Conservation (phyloP, 2,113 vertebrate genomes). For the Uropsilus gracilis region DNA sequence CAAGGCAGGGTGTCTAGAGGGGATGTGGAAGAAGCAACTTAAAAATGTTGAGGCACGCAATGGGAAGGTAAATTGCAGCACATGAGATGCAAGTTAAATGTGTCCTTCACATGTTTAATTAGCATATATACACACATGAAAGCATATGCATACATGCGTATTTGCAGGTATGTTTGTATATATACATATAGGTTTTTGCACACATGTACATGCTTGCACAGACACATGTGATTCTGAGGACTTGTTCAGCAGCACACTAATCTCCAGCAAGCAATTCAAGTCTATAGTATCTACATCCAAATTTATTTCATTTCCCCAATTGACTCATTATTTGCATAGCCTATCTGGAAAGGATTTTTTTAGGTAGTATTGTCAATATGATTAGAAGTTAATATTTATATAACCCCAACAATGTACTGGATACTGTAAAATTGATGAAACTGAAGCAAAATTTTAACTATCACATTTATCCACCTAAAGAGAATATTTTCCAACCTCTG, state of each 20-base stretch:
- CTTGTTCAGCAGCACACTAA: background rate
- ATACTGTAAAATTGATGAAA: conserved; percentile 47
- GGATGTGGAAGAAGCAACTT: background rate
- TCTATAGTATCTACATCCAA: background rate
- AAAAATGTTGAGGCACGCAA: background rate
- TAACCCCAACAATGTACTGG: conserved; percentile 18
- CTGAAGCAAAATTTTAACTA: background rate
- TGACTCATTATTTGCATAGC: conserved; percentile 58
- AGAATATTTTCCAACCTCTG: conserved; percentile 59
- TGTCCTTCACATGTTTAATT: too few species aligned
- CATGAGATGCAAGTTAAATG: background rate
- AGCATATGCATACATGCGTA: accelerated
- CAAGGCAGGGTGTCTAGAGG: background rate
- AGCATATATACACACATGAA: accelerated
- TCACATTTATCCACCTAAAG: conserved; percentile 47
- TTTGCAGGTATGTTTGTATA: background rate
- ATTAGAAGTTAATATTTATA: conserved; percentile 67
- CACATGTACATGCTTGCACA: accelerated
- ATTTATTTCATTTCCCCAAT: conserved; percentile 51
- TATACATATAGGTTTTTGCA: accelerated
- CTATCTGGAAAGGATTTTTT: conserved; percentile 48
- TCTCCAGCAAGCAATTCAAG: background rate
- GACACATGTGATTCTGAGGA: accelerated
- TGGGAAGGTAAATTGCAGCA: background rate
- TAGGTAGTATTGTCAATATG: conserved; percentile 46